Percentiles rank a stretch among this genome's conserved stretches.
These are phyloP conservation scores for Gila robusta DNA, from an alignment of 2,797 vertebrate genomes.

Conservation along the genomic window DNA sequence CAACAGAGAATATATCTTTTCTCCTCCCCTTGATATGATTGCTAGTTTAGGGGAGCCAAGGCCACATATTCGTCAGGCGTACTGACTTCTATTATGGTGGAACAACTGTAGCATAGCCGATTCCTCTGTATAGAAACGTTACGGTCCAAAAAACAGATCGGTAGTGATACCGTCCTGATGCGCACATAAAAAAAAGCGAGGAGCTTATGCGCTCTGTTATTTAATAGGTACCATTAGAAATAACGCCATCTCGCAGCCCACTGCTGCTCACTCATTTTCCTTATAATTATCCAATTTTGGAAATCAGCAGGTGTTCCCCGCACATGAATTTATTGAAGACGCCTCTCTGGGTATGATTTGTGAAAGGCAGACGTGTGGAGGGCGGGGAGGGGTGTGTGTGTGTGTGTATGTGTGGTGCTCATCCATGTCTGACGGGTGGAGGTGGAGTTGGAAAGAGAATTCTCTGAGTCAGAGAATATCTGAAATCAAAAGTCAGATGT, in stretches of 20 bases:
- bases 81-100: conserved; percentile 70
- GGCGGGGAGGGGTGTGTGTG: neutral
- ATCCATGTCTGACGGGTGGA: conserved; percentile 31
- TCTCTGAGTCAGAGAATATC: conserved; percentile 19
- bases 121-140: conserved; percentile 60
- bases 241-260: conserved; percentile 62
- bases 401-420: conserved; percentile 9
- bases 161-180: conserved; percentile 53
- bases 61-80: conserved; percentile 70
- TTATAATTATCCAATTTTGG: conserved; percentile 64
- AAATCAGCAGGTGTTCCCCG: conserved; percentile 65
- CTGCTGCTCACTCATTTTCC: conserved; percentile 61
- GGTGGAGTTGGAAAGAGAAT: neutral
- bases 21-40: conserved; percentile 57
- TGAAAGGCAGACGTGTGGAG: conserved; percentile 36
- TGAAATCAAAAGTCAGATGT: neutral
- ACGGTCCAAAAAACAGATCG: conserved; percentile 51
- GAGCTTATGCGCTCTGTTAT: conserved; percentile 61
- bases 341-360: conserved; percentile 57
- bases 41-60: conserved; percentile 58
- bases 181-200: conserved; percentile 62
- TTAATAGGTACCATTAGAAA: conserved; percentile 68
- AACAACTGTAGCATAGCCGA: conserved; percentile 64
- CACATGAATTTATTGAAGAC: conserved; percentile 52
- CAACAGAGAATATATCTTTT: conserved; percentile 46